Base-by-base conservation (phyloP, 2,797 vertebrate species). In the Eospalax fontanierii region DNA sequence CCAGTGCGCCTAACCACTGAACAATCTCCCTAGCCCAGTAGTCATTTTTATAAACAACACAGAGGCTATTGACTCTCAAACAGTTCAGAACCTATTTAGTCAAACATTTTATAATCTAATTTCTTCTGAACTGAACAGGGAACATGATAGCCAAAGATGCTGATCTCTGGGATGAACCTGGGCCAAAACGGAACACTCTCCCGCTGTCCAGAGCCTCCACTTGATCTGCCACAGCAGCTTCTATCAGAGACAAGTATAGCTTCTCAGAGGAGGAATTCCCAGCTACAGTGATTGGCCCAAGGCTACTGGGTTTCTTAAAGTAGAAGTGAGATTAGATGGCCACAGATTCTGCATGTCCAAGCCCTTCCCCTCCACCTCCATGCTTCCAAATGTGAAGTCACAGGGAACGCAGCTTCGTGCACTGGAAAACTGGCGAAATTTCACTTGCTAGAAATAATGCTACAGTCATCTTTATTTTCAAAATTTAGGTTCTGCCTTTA, bases 321-420 rank as follows among this genome's bases (percentile, higher is more conserved):
- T 28, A 75, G 54, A 96, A 76, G 70, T 26, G 80, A 57, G 65
- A 84, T 71, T 61, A 70, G 50, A 83, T 70, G 57, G 59, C 30
- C 54, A 50, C 63, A 50, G 76, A 22, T 50, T 63, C 63, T 28
- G 40, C 65, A 8, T 4, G 28, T 40, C 57, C 12, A 2, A 7
- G 30, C 10, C n/a, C 15, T 85, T 90, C 33, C n/a, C 81, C 28
- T 35, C 1, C 33, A 14, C 21, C 33, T 43, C 18, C 35, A 4
- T 1, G 61, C 22, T 87, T 75, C 75, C 68, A 70, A 6, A 19
- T 22, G 43, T 38, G 54, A 89, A 21, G 35, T 74, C 73, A 81
- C 50, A 71, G n/a, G 46, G 68, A 65, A 54, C 0, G 9, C 30
- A 86, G 12, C 63, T 61, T 76, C 57, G 16, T n/a, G 38, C 88